These are phyloP conservation scores for Mimas tiliae DNA, from an alignment of 2,888 invertebrate species.

Conservation along the genomic window DNA sequence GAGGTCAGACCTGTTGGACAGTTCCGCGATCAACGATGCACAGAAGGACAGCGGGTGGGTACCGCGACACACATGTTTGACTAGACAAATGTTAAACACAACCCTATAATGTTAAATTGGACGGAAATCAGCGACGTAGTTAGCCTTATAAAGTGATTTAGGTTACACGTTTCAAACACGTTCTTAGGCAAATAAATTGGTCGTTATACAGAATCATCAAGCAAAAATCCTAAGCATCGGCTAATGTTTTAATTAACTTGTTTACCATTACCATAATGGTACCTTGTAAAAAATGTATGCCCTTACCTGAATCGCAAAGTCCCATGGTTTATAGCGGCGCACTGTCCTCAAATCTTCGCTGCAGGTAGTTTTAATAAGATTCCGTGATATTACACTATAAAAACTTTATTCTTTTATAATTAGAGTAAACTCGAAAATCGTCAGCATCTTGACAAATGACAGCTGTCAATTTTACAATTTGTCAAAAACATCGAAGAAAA, in stretches of 20 bases:
- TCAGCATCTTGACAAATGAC: constrained; percentile 24
- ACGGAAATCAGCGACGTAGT: background rate
- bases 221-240: constrained; percentile 24
- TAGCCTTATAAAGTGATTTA: background rate
- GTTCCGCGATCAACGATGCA: constrained; percentile 61
- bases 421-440: background rate
- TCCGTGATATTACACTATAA: background rate
- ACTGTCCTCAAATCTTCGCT: background rate
- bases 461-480: constrained; percentile 12
- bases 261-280: constrained; percentile 56
- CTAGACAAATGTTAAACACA: constrained; percentile 42
- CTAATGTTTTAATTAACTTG: constrained; percentile 66
- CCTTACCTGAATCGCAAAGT: constrained; percentile 77
- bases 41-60: constrained; percentile 52
- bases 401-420: constrained; percentile 3
- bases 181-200: background rate
- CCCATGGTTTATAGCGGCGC: constrained; percentile 56
- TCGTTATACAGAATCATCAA: background rate
- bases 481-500: constrained; percentile 1
- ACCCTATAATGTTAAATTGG: background rate
- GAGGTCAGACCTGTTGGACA: constrained; percentile 71
- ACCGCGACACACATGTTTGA: constrained; percentile 53
- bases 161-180: background rate
- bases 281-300: constrained; percentile 36
- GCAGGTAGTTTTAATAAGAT: background rate